phyloP scores from a whole-genome alignment of 1,140 invertebrate genomes.

The Heliconius melpomene region DNA sequence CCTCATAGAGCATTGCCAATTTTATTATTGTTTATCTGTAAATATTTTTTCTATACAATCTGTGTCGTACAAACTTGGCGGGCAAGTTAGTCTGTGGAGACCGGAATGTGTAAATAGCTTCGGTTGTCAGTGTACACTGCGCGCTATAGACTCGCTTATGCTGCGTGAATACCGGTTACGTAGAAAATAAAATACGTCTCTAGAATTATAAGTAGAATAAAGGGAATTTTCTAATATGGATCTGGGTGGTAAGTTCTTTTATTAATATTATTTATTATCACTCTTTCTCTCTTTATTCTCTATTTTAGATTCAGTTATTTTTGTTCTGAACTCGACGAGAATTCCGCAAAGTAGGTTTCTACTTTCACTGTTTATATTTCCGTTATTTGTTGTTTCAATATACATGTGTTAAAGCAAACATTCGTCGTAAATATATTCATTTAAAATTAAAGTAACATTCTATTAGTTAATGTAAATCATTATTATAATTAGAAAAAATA shows the following conservation, averaged over 20 bases:
- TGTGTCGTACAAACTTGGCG: conserved; percentile 7
- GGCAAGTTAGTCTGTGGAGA: not conserved
- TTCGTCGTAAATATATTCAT: not conserved
- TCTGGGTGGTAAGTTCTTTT: conserved; percentile 2
- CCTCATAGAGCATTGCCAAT: not conserved
- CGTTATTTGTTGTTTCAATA: not conserved
- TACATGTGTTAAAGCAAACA: not conserved
- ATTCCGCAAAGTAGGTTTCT: not conserved
- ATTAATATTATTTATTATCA: not conserved
- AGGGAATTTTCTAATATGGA: conserved; percentile 1
- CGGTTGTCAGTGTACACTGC: not conserved
- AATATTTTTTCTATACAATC: not conserved
- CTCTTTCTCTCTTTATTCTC: not conserved
- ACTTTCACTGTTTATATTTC: conserved; percentile 1
- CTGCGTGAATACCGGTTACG: not conserved
- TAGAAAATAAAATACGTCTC: not conserved
- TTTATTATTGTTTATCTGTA: not conserved
- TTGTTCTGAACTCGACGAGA: not conserved
- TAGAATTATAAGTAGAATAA: not conserved
- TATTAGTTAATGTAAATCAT: too few relatives aligned
- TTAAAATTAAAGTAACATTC: not conserved
- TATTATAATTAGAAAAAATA: too few relatives aligned
- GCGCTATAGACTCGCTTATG: not conserved
- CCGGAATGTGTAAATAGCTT: not conserved
- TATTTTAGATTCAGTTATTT: not conserved